phyloP scores from a whole-genome alignment of 2,113 vertebrate species.

The Nipponia nippon region DNA sequence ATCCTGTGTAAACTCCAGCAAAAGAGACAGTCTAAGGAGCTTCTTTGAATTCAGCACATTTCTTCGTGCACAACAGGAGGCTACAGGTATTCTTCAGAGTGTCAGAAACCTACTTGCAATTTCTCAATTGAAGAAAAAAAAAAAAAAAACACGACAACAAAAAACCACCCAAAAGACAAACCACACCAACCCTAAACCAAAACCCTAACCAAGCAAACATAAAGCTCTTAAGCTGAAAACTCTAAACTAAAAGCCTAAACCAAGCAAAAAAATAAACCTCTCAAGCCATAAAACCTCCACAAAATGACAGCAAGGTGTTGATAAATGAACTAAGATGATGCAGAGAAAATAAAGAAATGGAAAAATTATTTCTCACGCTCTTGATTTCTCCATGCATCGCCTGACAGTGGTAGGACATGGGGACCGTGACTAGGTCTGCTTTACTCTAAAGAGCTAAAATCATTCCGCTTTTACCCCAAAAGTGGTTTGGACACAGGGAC shows the following conservation, averaged over 20 bases:
- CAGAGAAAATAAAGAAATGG: background rate
- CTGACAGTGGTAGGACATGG: background rate
- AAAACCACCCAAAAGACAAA: background rate
- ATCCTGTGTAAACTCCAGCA: slow-evolving; percentile 40
- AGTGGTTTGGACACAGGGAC: background rate
- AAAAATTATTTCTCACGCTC: background rate
- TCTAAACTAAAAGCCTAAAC: background rate
- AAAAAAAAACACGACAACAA: no score
- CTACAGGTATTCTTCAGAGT: slow-evolving; percentile 12
- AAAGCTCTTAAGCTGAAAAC: background rate
- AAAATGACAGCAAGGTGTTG: background rate
- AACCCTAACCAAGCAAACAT: background rate
- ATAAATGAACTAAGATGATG: background rate
- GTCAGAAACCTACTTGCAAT: background rate
- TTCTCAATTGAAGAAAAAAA: background rate
- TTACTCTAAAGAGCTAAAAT: background rate
- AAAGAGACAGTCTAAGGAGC: background rate
- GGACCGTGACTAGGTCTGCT: background rate
- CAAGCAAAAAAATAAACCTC: background rate
- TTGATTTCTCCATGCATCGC: accelerated
- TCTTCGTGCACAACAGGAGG: background rate
- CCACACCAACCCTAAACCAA: background rate
- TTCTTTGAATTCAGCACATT: slow-evolving; percentile 48
- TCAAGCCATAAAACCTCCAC: background rate
- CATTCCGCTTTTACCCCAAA: background rate